phyloP scores from a whole-genome alignment of 2,888 invertebrate species.

The Lasioglossum vierecki region DNA sequence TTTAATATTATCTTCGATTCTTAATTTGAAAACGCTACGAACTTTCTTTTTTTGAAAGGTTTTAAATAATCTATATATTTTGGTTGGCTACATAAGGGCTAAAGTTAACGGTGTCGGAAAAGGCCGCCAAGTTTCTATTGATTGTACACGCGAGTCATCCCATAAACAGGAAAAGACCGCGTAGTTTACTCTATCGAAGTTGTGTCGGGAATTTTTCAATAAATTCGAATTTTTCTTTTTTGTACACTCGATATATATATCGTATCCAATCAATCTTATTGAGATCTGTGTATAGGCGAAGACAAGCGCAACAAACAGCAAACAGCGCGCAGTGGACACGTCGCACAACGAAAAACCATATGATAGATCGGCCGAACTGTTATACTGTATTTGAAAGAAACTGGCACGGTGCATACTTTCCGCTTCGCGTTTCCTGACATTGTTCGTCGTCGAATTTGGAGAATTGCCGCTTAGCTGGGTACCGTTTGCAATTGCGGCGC shows the following conservation, averaged over 20 bases:
- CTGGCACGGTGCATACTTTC: slow-evolving; percentile 73
- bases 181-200: background rate
- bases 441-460: slow-evolving; percentile 55
- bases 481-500: slow-evolving; percentile 85
- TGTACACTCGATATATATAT: background rate
- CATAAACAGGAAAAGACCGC: background rate
- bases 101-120: background rate
- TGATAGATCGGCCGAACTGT: background rate
- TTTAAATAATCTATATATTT: no score
- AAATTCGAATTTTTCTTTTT: background rate
- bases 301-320: background rate
- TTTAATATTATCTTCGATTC: no score
- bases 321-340: background rate
- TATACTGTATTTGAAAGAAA: slow-evolving; percentile 14
- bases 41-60: no score
- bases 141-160: background rate
- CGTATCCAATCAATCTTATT: background rate
- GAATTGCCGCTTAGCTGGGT: slow-evolving; percentile 81
- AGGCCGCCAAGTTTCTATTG: background rate
- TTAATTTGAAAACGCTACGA: no score
- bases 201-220: background rate
- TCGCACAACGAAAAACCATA: background rate
- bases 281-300: background rate
- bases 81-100: background rate
- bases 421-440: slow-evolving; percentile 79